Evolutionary conservation across 2,888 invertebrate species (phyloP).

Genomic region (Tuberolachnus salignus): DNA sequence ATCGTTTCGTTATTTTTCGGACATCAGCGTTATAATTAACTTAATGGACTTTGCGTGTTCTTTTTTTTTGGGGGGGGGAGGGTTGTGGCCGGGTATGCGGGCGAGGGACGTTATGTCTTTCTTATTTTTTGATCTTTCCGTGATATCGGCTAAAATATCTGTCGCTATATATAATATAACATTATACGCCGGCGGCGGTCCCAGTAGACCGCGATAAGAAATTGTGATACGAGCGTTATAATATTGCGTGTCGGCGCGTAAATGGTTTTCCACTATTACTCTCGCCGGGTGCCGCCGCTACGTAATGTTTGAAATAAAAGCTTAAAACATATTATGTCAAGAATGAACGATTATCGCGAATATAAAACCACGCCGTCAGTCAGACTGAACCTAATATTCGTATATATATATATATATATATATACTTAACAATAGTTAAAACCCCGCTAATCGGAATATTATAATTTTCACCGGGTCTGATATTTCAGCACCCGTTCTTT

Average conservation of each 20-base stretch:
- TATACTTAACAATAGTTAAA: too few species aligned
- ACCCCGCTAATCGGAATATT: too few species aligned
- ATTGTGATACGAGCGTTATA: background rate
- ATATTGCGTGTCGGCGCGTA: background rate
- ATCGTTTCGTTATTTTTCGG: background rate
- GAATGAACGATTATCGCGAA: too few species aligned
- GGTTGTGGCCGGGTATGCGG: too few species aligned
- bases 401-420: too few species aligned
- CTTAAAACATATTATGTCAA: background rate
- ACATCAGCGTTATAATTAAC: constrained; percentile 9
- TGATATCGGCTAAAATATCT: background rate
- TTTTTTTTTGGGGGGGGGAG: too few species aligned
- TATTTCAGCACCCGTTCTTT: too few species aligned
- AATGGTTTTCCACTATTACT: background rate
- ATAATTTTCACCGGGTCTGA: too few species aligned
- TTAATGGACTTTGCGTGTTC: constrained; percentile 26
- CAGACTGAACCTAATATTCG: too few species aligned
- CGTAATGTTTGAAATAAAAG: background rate
- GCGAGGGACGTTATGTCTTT: background rate
- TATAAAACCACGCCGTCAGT: too few species aligned
- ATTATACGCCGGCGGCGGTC: too few species aligned
- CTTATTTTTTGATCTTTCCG: background rate
- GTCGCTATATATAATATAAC: background rate
- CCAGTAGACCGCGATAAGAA: too few species aligned
- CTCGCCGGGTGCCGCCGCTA: background rate